Evolutionary conservation across 2,113 vertebrate genomes (phyloP).

Genomic region (Gallinago media): DNA sequence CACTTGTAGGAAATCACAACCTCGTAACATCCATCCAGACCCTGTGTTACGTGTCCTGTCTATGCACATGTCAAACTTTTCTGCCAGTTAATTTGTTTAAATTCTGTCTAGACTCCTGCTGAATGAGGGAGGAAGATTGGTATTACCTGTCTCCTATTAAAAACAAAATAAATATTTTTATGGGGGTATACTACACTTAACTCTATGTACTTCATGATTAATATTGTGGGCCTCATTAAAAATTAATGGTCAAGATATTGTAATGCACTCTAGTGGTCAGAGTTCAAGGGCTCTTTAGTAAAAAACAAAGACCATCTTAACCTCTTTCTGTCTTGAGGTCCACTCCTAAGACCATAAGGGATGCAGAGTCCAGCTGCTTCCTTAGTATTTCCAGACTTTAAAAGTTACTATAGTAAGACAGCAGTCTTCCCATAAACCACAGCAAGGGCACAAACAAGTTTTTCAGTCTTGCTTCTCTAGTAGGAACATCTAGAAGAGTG

Average conservation of each 20-base stretch:
- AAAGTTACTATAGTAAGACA: neutral
- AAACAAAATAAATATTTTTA: neutral
- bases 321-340: neutral
- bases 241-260: neutral
- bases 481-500: neutral
- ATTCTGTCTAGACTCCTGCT: neutral
- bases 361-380: neutral
- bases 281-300: neutral
- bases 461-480: neutral
- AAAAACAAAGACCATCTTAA: neutral
- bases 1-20: neutral
- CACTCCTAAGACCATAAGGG: neutral
- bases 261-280: neutral
- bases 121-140: neutral
- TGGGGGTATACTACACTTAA: neutral
- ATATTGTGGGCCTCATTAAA: constrained; percentile 32
- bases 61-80: neutral
- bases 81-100: neutral
- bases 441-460: neutral
- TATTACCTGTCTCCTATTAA: neutral
- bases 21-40: neutral
- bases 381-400: neutral
- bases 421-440: neutral
- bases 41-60: fast-evolving
- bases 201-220: neutral